Evolutionary conservation across 2,113 vertebrate species (phyloP).

Genomic region (Podilymbus podiceps): DNA sequence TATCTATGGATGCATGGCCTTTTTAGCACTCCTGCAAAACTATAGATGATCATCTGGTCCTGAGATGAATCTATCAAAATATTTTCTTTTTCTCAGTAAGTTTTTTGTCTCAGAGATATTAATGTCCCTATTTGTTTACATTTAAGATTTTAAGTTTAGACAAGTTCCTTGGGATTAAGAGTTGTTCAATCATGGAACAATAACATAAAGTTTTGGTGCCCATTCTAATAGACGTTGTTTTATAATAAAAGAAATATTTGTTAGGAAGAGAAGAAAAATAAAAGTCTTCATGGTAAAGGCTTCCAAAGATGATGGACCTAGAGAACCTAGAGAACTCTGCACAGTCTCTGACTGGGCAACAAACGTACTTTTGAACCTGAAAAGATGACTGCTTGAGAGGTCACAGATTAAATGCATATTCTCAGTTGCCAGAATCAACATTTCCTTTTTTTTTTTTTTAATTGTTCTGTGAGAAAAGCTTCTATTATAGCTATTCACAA

Average conservation of each 20-base stretch:
- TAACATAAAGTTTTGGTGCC: background rate
- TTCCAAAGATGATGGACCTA: background rate
- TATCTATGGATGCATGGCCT: background rate
- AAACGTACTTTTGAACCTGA: background rate
- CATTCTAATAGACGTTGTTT: background rate
- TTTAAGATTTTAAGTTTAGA: background rate
- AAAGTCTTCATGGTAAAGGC: background rate
- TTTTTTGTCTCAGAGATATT: background rate
- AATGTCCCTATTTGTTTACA: background rate
- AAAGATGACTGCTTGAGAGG: background rate
- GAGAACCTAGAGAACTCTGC: background rate
- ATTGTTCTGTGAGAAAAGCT: constrained; percentile 1
- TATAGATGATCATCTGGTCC: background rate
- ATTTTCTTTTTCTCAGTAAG: background rate
- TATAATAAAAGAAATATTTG: background rate
- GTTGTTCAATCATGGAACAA: background rate
- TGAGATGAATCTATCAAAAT: background rate
- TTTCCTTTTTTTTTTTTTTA: background rate
- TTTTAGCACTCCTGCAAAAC: background rate
- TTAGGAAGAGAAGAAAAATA: background rate
- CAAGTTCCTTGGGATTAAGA: background rate
- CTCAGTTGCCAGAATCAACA: constrained; percentile 34
- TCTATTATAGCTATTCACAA: constrained; percentile 15
- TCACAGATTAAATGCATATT: background rate
- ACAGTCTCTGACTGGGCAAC: background rate